These are phyloP conservation scores for Pelobates cultripes DNA, from an alignment of 2,797 vertebrate species.

Conservation along the genomic window DNA sequence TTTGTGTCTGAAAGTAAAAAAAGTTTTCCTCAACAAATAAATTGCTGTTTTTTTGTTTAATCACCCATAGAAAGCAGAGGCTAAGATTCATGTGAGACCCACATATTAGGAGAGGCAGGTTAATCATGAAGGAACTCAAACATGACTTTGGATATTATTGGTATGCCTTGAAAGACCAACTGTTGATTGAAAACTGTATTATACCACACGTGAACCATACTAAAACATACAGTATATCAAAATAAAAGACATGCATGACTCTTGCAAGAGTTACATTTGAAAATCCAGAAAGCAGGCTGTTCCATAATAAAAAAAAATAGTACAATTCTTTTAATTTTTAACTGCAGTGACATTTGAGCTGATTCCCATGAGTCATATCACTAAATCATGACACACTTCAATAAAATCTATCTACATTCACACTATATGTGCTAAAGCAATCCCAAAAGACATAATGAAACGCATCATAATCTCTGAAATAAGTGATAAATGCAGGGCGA, in stretches of 20 bases:
- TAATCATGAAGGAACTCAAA: too few relatives aligned
- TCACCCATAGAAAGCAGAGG: too few relatives aligned
- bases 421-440: background rate
- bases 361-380: constrained; percentile 2
- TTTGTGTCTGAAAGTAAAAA: too few relatives aligned
- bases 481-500: background rate
- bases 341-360: background rate
- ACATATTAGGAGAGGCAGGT: too few relatives aligned
- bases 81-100: too few relatives aligned
- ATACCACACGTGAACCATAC: too few relatives aligned
- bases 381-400: constrained; percentile 7
- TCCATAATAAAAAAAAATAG: background rate
- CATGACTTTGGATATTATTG: too few relatives aligned
- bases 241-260: background rate
- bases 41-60: too few relatives aligned
- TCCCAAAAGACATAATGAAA: constrained; percentile 2
- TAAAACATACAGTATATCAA: background rate
- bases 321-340: background rate
- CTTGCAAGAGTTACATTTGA: background rate
- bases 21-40: too few relatives aligned
- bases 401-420: background rate
- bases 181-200: too few relatives aligned
- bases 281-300: background rate
- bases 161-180: too few relatives aligned
- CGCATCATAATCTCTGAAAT: background rate